Evolutionary conservation across 2,113 vertebrate genomes (phyloP).

Genomic region (Andinoacara biseriatus): DNA sequence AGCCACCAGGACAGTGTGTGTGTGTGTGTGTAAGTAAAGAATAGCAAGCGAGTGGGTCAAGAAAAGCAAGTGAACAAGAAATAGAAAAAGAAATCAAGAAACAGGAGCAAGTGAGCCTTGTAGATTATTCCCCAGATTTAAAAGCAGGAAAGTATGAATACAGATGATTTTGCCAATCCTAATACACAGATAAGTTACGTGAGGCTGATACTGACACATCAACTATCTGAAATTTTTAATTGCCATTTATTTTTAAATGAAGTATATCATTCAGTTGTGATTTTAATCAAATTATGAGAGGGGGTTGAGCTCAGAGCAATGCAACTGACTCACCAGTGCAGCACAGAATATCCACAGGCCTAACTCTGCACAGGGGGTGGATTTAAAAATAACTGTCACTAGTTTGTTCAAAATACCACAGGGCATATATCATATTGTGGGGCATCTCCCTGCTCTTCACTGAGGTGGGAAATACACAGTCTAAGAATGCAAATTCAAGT

Average conservation of each 20-base stretch:
- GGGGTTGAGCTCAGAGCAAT: constrained; percentile 9
- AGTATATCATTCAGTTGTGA: background rate
- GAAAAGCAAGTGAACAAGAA: constrained; percentile 12
- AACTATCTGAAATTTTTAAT: background rate
- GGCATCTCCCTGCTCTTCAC: constrained; percentile 23
- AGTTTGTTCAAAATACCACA: constrained; percentile 31
- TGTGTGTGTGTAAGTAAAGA: background rate
- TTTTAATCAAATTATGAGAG: constrained; percentile 25
- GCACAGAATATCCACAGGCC: constrained; percentile 39
- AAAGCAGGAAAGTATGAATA: background rate
- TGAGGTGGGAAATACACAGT: background rate
- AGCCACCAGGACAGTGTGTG: background rate
- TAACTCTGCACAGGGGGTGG: constrained; percentile 32
- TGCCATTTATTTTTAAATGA: background rate
- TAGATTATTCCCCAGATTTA: background rate
- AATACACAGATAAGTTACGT: background rate
- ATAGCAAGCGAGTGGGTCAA: background rate
- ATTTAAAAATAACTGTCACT: constrained; percentile 54
- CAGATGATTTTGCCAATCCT: background rate
- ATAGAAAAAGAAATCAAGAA: background rate
- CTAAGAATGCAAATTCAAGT: constrained; percentile 13
- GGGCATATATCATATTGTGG: background rate
- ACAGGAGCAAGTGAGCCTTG: background rate
- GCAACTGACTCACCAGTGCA: constrained; percentile 47
- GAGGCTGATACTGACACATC: background rate